A percentile compares a stretch with the other conserved stretches of the same genome.
Conservation (phyloP, 2,888 invertebrate genomes). For the Oxyteleia sp. region DNA sequence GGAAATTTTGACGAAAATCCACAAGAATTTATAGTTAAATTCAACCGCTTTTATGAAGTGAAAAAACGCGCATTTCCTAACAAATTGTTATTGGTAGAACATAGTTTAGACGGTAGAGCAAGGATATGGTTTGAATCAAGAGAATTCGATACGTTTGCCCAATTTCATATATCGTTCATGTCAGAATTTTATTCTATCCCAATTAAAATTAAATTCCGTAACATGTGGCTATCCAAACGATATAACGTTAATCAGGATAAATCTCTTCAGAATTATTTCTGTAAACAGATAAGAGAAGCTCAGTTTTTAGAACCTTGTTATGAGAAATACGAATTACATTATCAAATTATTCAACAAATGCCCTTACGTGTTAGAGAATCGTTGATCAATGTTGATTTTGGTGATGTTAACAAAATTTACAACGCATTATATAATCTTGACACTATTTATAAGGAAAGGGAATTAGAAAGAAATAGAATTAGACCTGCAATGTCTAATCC, state of each 20-base stretch:
- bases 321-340: conserved; percentile 50
- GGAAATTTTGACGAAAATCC: too few species aligned
- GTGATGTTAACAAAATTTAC: conserved; percentile 35
- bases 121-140: conserved; percentile 52
- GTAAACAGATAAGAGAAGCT: conserved; percentile 48
- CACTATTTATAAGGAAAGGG: too few species aligned
- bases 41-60: too few species aligned
- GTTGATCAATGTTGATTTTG: conserved; percentile 52
- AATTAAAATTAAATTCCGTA: conserved; percentile 27
- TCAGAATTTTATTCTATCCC: conserved; percentile 54
- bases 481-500: too few species aligned
- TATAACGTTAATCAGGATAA: conserved; percentile 17
- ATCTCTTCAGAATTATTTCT: conserved; percentile 47
- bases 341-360: conserved; percentile 68
- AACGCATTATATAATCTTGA: conserved; percentile 59
- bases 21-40: too few species aligned
- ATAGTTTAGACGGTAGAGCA: too few species aligned
- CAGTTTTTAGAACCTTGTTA: conserved; percentile 39
- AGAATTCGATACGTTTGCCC: too few species aligned
- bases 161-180: too few species aligned
- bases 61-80: too few species aligned
- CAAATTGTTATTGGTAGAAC: too few species aligned
- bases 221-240: conserved; percentile 39
- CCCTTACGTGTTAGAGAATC: conserved; percentile 47
- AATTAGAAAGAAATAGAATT: too few species aligned